phyloP scores from a whole-genome alignment of 2,888 invertebrate genomes.

The Meandrusa payeni region DNA sequence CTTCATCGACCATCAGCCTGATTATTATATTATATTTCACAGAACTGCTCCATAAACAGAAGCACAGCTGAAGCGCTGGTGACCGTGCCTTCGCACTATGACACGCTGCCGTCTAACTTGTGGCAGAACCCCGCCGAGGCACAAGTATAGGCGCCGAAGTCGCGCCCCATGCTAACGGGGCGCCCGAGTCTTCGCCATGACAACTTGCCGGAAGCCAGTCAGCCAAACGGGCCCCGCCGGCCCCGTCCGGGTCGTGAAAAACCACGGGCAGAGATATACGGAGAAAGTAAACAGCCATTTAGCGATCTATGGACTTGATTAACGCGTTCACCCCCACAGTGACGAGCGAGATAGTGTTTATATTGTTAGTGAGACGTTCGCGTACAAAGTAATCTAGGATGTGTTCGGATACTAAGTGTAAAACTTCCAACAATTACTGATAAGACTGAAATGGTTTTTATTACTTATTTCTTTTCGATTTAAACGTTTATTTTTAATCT shows the following conservation, averaged over 20 bases:
- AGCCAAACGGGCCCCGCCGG: conserved; percentile 36
- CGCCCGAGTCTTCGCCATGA: conserved; percentile 42
- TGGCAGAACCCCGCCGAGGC: conserved; percentile 70
- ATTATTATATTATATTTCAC: too few species aligned
- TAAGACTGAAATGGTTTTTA: conserved; percentile 53
- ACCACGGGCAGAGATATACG: conserved; percentile 44
- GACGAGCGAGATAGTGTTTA: conserved; percentile 17
- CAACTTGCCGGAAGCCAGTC: conserved; percentile 48
- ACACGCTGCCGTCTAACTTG: conserved; percentile 77
- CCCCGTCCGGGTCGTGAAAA: conserved; percentile 63
- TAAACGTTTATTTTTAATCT: conserved; percentile 26
- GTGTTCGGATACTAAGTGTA: conserved; percentile 34
- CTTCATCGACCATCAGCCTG: too few species aligned
- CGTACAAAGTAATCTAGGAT: conserved; percentile 47
- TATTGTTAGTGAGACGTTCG: conserved; percentile 43
- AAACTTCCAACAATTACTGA: conserved; percentile 43
- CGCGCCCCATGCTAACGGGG: conserved; percentile 43
- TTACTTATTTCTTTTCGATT: conserved; percentile 34
- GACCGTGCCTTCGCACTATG: conserved; percentile 89
- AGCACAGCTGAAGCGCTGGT: conserved; percentile 86
- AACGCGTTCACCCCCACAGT: conserved; percentile 35
- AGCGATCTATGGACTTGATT: conserved; percentile 45
- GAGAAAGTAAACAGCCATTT: conserved; percentile 37
- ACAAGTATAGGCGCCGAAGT: conserved; percentile 56
- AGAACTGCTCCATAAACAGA: conserved; percentile 86